Percentiles rank a stretch among this genome's conserved stretches.
Conservation (phyloP, 2,113 vertebrate genomes). For the Zingel zingel region DNA sequence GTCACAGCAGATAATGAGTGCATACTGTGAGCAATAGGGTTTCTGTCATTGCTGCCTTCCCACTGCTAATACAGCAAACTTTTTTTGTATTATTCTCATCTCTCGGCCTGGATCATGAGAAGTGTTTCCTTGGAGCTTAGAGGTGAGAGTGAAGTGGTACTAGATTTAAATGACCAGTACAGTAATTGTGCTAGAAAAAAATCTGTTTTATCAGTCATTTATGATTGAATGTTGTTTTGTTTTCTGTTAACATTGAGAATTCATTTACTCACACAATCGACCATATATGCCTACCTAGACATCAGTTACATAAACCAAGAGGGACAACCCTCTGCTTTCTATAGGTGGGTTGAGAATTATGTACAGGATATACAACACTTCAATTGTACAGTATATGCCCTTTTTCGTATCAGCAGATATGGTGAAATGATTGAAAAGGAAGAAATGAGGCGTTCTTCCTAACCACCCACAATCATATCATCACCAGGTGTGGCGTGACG, state of each 20-base stretch:
- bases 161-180: constrained; percentile 4
- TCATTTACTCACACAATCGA: not conserved
- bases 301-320: constrained; percentile 5
- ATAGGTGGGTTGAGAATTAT: not conserved
- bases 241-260: not conserved
- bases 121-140: constrained; percentile 15
- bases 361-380: not conserved
- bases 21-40: constrained; percentile 68
- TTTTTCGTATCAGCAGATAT: not conserved
- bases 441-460: constrained; percentile 12
- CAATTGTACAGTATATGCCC: not conserved
- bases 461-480: not conserved
- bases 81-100: constrained; percentile 43
- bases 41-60: constrained; percentile 58
- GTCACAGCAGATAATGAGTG: constrained; percentile 75
- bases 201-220: not conserved
- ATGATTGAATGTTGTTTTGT: not conserved
- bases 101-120: constrained; percentile 45
- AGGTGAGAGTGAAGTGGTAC: constrained; percentile 4
- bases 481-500: constrained; percentile 2
- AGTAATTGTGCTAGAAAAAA: not conserved
- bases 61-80: constrained; percentile 36
- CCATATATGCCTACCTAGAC: not conserved
- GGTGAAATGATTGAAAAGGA: not conserved
- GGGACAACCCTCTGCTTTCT: not conserved